Evolutionary conservation across 2,888 invertebrate genomes (phyloP), one percentile per base, ranked within the genome.

Genomic region (Acrobasis consociella): DNA sequence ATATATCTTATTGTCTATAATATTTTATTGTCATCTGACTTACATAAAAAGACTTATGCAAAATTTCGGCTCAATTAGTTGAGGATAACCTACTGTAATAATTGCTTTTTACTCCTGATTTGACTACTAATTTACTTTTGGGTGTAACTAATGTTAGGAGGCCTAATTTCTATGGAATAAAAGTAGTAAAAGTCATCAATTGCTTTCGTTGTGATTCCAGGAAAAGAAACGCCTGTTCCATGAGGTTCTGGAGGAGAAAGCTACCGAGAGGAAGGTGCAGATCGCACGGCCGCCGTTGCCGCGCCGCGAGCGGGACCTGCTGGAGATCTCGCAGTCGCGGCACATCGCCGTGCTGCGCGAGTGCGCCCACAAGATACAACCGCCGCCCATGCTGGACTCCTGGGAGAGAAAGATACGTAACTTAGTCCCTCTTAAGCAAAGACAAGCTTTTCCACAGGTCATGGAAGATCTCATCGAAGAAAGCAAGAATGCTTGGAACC

Each of bases 391-490:
- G 94, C 88, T 94, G 1, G 88, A 91, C 37, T 89, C 93, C 49
- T 94, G 94, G 84, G 95, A 95, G 80, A 77, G 87, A 9, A 94
- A 93, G 74, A 95, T 96, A 64, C 85, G 91, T 58, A 90, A 85
- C 60, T 93, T 93, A 58, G 91, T 95, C 0, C 94, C 94, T 0
- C 77, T 82, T 0, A 89, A 90, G 58, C 81, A 95, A n/a, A 93
- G 94, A 64, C 83, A 83, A 38, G 91, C 93, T 52, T 95, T 93
- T 77, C 93, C 94, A 0, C 80, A 87, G 37, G 75, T 94, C 0
- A 88, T 94, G 49, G 87, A 93, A 38, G 86, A 83, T 9, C 86
- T 95, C 17, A 87, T 95, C 64, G 73, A 84, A 5, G 95, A 95
- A 73, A 92, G 93, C 53, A 91, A 94, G 70, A 75, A 75, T 0